Base-by-base conservation (phyloP, 2,113 vertebrate genomes). In the Vidua macroura region DNA sequence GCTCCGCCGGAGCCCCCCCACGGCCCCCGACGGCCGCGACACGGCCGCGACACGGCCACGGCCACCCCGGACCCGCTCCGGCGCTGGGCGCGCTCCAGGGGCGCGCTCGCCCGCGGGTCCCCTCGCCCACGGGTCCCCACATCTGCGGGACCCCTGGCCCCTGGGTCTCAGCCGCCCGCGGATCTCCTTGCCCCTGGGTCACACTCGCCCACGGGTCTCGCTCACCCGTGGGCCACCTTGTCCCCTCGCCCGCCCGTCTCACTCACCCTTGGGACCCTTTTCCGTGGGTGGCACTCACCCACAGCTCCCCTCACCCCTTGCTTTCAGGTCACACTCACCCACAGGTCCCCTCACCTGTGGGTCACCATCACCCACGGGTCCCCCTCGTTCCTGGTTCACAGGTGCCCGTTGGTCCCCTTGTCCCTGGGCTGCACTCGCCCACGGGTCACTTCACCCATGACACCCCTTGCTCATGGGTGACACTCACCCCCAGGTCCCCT, bases 171-270 rank as follows among this genome's bases (percentile, higher is more conserved):
- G 13, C 56, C 7, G 4, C 25, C 43, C 49, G 3, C 10, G 4
- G 33, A 7, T 52, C 41, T 13, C 51, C 11, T 49, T 2, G 11
- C 21, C 5, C 8, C 2, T 13, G 31, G 44, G 31, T 55, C 33
- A 4, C 18, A 3, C 52, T 55, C 2, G 0, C 21, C 46, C 39
- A 1, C 5, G 1, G 22, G 21, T 53, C 68, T 18, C 13, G 2
- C 35, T 75, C 11, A 21, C 17, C 16, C 52, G 5, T 24, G 44
- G 27, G 55, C 9, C 46, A 5, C n/a, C 43, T 37, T 18, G 27
- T 37, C 73, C 21, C 30, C 62, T 60, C 3, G 0, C 35, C 48
- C 44, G 1, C 9, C 0, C 30, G 7, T 48, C 55, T 28, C 18
- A 1, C 20, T 58, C 14, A 3, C 5, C 43, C 33, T 10, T 10